Evolutionary conservation across 2,797 vertebrate genomes (phyloP), one percentile per base, ranked within the genome.

Genomic region (Psittacula derbiana): DNA sequence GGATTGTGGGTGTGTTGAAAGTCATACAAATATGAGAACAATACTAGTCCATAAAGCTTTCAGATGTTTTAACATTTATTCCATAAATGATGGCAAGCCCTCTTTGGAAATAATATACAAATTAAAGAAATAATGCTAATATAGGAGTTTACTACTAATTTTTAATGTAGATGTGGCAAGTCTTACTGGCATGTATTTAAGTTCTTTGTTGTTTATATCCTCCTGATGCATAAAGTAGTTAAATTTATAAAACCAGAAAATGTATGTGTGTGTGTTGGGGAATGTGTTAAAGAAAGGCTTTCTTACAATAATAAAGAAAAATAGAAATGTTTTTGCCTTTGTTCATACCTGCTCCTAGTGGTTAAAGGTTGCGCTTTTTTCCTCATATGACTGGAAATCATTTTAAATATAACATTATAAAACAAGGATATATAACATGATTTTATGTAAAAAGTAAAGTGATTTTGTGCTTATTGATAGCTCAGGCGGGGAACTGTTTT

Each of bases 301-400:
- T 61, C 38, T 79, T 80, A 43, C 16, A 36, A 41, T 49, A 58
- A 30, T 16, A 58, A 86, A 66, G 65, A 38, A 71, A 71, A 88
- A 78, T 16, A 73, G 33, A 58, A 49, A 67, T 40, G 16, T 7
- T 61, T 75, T 90, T 78, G 49, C 55, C 31, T 70, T 89, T 92
- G 55, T 80, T 90, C 5, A 1, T 90, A 53, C 46, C 69, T 83
- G 43, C 52, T 95, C 50, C 30, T 85, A 30, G 30, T 81, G 10
- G 52, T 82, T 76, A 53, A 71, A 94, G 3, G 12, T 58, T 88
- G 20, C 60, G 62, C 66, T 76, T 83, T 93, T 94, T 88, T 69
- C 80, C 66, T 79, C 76, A 7, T 64, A 82, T 88, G 57, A 85
- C n/a, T 31, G 62, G 33, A 90, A 82, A 80, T 49, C 27, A 74